Percentiles rank a stretch among this genome's conserved stretches.
phyloP scores from a whole-genome alignment of 2,888 invertebrate genomes.

The Arge pagana region DNA sequence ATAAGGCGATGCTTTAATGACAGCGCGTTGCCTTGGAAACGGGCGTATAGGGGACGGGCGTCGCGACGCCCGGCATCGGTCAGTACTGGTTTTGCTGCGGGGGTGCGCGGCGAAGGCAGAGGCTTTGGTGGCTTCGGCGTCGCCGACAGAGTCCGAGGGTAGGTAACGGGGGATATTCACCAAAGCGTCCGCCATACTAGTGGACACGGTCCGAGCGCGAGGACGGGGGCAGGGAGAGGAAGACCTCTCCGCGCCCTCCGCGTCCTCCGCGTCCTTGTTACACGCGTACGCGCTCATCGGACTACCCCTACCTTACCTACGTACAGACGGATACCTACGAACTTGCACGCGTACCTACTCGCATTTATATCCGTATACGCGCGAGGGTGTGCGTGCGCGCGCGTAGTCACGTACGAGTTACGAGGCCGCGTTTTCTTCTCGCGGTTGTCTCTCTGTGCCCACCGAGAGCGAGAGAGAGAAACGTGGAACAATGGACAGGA shows the following conservation, averaged over 20 bases:
- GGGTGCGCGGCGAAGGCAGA: constrained; percentile 16
- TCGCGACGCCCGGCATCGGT: constrained; percentile 56
- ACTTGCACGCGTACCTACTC: too few relatives aligned
- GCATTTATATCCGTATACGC: too few relatives aligned
- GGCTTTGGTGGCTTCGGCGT: neutral
- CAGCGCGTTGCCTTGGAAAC: constrained; percentile 56
- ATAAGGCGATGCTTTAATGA: constrained; percentile 60
- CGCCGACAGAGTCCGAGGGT: neutral
- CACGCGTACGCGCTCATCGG: constrained; percentile 39
- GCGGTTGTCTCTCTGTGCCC: too few relatives aligned
- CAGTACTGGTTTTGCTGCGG: constrained; percentile 37
- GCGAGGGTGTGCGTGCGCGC: too few relatives aligned
- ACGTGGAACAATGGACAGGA: too few relatives aligned
- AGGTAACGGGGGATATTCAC: too few relatives aligned
- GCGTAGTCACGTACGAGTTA: too few relatives aligned
- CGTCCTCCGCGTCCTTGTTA: constrained; percentile 35
- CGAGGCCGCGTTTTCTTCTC: too few relatives aligned
- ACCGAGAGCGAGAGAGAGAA: too few relatives aligned
- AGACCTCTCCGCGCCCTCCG: constrained; percentile 8
- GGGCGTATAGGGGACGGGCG: constrained; percentile 53
- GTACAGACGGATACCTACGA: too few relatives aligned
- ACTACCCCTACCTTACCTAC: too few relatives aligned
- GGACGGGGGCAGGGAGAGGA: constrained; percentile 40
- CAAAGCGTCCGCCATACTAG: constrained; percentile 51
- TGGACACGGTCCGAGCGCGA: constrained; percentile 53